Conservation (phyloP, 2,888 invertebrate species). For the Hypercompe scribonia region DNA sequence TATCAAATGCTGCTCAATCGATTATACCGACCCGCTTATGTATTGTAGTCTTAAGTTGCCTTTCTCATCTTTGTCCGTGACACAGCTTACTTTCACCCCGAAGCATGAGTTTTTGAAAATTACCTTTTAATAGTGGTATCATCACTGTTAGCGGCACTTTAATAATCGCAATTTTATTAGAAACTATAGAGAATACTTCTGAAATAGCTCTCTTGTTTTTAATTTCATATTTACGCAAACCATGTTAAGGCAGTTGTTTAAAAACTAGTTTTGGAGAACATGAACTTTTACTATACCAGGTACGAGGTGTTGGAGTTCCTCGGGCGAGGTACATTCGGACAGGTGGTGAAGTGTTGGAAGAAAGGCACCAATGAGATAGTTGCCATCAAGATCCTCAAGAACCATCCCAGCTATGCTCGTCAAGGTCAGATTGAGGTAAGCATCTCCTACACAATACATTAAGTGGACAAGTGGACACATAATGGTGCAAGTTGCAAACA, state of each 20-base stretch:
- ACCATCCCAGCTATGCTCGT: constrained; percentile 99
- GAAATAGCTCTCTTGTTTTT: too few species aligned
- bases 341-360: constrained; percentile 99
- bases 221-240: too few species aligned
- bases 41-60: not conserved
- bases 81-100: not conserved
- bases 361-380: constrained; percentile 99
- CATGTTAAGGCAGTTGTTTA: too few species aligned
- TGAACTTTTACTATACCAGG: constrained; percentile 56
- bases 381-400: constrained; percentile 99
- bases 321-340: constrained; percentile 99
- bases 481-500: not conserved
- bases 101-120: not conserved
- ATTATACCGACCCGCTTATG: not conserved
- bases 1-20: not conserved
- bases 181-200: too few species aligned
- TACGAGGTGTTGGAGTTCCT: constrained; percentile 98
- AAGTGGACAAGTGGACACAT: too few species aligned
- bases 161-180: too few species aligned
- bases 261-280: too few species aligned
- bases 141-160: too few species aligned
- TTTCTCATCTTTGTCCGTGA: not conserved
- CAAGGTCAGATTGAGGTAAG: constrained; percentile 99
- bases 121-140: too few species aligned
- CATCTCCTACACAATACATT: not conserved